Evolutionary conservation across 1,140 invertebrate species (phyloP).

Genomic region (Scaptomyza graminum): DNA sequence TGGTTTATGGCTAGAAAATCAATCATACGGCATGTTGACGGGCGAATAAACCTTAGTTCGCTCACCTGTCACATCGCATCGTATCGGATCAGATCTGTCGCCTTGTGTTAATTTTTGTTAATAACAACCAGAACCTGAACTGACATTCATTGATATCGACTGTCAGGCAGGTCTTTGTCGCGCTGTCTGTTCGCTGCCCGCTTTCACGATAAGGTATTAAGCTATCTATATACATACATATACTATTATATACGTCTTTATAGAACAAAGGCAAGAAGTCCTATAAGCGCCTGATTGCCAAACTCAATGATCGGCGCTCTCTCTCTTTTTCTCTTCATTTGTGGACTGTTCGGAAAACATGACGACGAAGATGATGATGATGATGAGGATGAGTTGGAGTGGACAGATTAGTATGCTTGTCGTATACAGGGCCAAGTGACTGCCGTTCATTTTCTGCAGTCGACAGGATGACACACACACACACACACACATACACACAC

Average conservation of each 20-base stretch:
- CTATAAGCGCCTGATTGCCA: conserved; percentile 37
- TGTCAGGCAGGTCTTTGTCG: conserved; percentile 54
- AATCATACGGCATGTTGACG: conserved; percentile 78
- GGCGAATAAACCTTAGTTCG: conserved; percentile 10
- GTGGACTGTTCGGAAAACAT: conserved; percentile 1
- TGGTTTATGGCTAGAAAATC: conserved; percentile 75
- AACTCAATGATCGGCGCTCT: conserved; percentile 34
- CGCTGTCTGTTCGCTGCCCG: conserved; percentile 54
- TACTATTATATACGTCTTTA: too few species aligned
- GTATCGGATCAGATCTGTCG: conserved; percentile 42
- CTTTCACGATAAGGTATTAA: conserved; percentile 35
- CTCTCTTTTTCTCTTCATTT: conserved; percentile 51
- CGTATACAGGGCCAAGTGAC: conserved; percentile 40
- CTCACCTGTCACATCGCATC: conserved; percentile 48
- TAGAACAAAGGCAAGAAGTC: conserved; percentile 9
- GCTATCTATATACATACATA: neutral
- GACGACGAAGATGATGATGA: neutral
- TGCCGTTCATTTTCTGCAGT: conserved; percentile 51
- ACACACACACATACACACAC: conserved; percentile 18
- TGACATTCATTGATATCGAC: conserved; percentile 72
- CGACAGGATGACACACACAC: conserved; percentile 48
- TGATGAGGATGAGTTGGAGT: conserved; percentile 12
- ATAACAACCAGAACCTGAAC: conserved; percentile 10
- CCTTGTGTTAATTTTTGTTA: conserved; percentile 73
- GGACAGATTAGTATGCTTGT: conserved; percentile 72